Evolutionary conservation across 2,888 invertebrate species (phyloP), one percentile per base, ranked within the genome.

Genomic region (Corythucha ciliata): DNA sequence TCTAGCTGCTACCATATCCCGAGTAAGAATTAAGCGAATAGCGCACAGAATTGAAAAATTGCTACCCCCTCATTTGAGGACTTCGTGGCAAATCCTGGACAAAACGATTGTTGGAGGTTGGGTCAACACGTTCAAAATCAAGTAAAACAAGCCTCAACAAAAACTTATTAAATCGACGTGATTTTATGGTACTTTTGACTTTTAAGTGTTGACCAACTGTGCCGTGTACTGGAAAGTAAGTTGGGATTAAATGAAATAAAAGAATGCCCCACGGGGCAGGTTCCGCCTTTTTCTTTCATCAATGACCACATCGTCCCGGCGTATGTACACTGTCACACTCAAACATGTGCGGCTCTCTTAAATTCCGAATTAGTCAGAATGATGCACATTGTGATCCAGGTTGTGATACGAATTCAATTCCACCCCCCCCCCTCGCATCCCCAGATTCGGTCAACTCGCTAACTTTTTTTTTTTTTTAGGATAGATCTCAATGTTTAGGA

Each of bases 401-500:
- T 58, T 29, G 10, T 29, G 10, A 10, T 29, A 12, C 12, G 29
- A n/a, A n/a, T n/a, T n/a, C n/a, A n/a, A n/a, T n/a, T n/a, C n/a
- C n/a, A n/a, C n/a, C n/a, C n/a, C n/a, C n/a, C n/a, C n/a, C n/a
- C n/a, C n/a, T n/a, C n/a, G n/a, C n/a, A n/a, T n/a, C n/a, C n/a
- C n/a, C n/a, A n/a, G n/a, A n/a, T n/a, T n/a, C 29, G 12, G 29
- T 12, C 10, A 10, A 29, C 10, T 36, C 14, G 10, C 16, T 8
- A 41, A 10, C 12, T 29, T 14, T 10, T 14, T 26, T 26, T 42
- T 37, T 37, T 44, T 61, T 65, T 48, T 61, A 86, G 86, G 86
- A 87, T 64, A 77, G 83, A 52, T 82, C 86, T 20, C 80, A 86
- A 64, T 86, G 86, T 60, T 72, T 84, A 58, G 88, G 86, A 1